A percentile compares a stretch with the other conserved stretches of the same genome.
These are phyloP conservation scores for Tokudaia muenninki DNA, from an alignment of 2,797 vertebrate genomes.

Conservation along the genomic window DNA sequence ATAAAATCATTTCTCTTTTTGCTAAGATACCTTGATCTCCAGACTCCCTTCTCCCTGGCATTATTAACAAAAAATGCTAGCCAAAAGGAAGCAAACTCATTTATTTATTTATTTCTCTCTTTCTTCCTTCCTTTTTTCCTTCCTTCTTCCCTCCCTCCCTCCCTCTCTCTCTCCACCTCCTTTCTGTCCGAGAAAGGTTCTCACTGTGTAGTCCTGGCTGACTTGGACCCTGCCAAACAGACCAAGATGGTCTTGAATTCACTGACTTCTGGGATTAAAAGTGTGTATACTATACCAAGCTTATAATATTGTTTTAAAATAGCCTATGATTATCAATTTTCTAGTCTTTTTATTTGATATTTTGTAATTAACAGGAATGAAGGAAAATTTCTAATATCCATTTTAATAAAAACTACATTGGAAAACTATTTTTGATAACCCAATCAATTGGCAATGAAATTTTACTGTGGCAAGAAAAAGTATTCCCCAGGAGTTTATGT, in stretches of 20 bases:
- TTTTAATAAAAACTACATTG: slow-evolving; percentile 59
- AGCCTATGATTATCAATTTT: slow-evolving; percentile 35
- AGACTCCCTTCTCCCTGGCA: neutral
- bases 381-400: slow-evolving; percentile 18
- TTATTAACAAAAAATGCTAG: slow-evolving; percentile 54
- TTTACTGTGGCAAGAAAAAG: slow-evolving; percentile 28
- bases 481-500: slow-evolving; percentile 26
- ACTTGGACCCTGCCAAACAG: neutral
- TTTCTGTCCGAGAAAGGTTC: no score
- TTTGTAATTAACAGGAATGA: slow-evolving; percentile 38
- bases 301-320: slow-evolving; percentile 29
- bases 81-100: slow-evolving; percentile 20
- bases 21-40: neutral
- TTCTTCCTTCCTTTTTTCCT: no score
- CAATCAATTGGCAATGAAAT: slow-evolving; percentile 46
- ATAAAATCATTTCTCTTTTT: neutral
- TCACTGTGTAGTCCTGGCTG: no score
- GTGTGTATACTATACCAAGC: neutral
- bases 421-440: slow-evolving; percentile 11
- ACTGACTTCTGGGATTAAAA: neutral
- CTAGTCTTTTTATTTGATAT: slow-evolving; percentile 61
- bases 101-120: neutral
- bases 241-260: neutral
- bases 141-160: neutral
- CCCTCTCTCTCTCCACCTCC: neutral